phyloP scores from a whole-genome alignment of 2,113 vertebrate species.

The Uria aalge region DNA sequence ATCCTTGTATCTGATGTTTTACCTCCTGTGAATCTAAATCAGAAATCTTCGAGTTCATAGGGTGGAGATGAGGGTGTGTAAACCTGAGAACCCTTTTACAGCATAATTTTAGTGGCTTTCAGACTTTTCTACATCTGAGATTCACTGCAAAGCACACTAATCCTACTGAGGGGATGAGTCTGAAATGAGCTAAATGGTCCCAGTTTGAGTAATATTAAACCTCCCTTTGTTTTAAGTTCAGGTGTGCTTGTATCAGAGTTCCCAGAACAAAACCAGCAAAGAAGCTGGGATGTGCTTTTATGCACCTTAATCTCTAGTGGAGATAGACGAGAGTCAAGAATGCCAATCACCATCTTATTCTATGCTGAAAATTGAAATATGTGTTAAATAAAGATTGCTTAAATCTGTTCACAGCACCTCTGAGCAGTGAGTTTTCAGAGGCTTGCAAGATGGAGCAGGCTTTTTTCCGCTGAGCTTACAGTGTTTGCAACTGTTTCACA shows the following conservation, averaged over 20 bases:
- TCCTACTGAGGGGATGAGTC: neutral
- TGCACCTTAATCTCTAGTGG: neutral
- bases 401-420: conserved; percentile 30
- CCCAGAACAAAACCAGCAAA: neutral
- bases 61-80: neutral
- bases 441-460: neutral
- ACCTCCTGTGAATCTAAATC: conserved; percentile 13
- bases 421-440: neutral
- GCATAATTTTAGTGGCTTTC: neutral
- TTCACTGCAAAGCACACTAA: neutral
- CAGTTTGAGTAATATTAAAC: neutral
- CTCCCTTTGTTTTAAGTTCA: neutral
- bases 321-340: neutral
- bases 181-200: neutral
- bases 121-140: neutral
- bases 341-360: neutral
- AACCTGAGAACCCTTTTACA: neutral
- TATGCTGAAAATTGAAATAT: neutral
- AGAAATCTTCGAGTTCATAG: neutral
- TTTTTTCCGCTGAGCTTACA: neutral
- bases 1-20: conserved; percentile 2
- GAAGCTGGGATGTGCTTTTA: neutral
- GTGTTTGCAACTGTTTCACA: conserved; percentile 6
- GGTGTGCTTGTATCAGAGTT: neutral
- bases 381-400: conserved; percentile 1